Percentiles rank a stretch among this genome's conserved stretches.
phyloP scores from a whole-genome alignment of 1,140 invertebrate species.

The Hycleus phaleratus region DNA sequence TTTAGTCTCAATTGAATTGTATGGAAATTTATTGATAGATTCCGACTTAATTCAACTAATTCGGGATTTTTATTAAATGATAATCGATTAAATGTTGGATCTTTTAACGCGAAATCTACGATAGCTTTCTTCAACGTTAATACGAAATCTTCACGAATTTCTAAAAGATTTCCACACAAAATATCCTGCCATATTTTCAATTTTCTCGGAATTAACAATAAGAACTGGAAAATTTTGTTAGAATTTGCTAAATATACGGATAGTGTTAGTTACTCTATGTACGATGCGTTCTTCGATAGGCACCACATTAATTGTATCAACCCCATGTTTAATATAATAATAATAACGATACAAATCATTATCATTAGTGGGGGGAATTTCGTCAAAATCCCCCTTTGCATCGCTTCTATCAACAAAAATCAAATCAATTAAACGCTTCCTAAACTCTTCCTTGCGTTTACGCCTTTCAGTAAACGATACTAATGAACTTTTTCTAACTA shows the following conservation, averaged over 20 bases:
- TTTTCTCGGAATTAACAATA: slow-evolving; percentile 44
- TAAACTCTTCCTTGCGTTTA: slow-evolving; percentile 73
- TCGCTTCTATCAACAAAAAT: slow-evolving; percentile 39
- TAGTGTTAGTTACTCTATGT: slow-evolving; percentile 40
- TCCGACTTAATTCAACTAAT: too few species aligned
- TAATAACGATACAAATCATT: slow-evolving; percentile 73
- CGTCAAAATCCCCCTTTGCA: slow-evolving; percentile 37
- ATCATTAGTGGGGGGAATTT: slow-evolving; percentile 52
- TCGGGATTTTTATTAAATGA: too few species aligned
- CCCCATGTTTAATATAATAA: slow-evolving; percentile 82
- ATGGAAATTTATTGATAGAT: slow-evolving; percentile 33
- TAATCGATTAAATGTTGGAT: slow-evolving; percentile 48
- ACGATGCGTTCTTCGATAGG: slow-evolving; percentile 60
- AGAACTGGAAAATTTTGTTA: slow-evolving; percentile 33
- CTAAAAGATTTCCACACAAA: slow-evolving; percentile 23
- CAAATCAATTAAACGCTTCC: slow-evolving; percentile 65
- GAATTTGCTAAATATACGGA: background rate
- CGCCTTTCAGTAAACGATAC: slow-evolving; percentile 58
- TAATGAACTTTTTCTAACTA: slow-evolving; percentile 28
- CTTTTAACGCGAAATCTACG: slow-evolving; percentile 79
- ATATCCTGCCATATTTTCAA: slow-evolving; percentile 24
- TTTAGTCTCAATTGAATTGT: slow-evolving; percentile 44
- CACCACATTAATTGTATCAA: slow-evolving; percentile 78
- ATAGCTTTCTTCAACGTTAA: slow-evolving; percentile 81
- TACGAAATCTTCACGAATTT: slow-evolving; percentile 71